phyloP scores from a whole-genome alignment of 2,888 invertebrate species.

The Drosophila affinis region DNA sequence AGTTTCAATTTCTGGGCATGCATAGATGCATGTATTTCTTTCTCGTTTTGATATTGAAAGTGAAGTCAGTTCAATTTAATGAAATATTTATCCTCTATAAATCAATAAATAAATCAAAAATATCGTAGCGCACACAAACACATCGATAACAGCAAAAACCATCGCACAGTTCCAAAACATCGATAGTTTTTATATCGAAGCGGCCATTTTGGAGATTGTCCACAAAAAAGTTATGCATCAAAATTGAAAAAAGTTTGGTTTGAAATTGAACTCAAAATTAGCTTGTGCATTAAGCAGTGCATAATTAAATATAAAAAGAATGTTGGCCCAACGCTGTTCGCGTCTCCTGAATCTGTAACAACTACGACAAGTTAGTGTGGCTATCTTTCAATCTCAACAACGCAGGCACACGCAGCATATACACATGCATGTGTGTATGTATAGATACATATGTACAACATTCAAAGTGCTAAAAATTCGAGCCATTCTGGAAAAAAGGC shows the following conservation, averaged over 20 bases:
- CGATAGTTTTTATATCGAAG: constrained; percentile 49
- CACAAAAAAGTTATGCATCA: constrained; percentile 77
- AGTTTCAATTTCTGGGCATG: too few relatives aligned
- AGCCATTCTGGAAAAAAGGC: constrained; percentile 29
- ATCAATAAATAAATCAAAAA: neutral
- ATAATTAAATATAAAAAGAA: constrained; percentile 55
- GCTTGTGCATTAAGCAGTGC: constrained; percentile 67
- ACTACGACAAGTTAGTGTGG: constrained; percentile 72
- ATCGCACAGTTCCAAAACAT: neutral
- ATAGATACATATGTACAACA: constrained; percentile 59
- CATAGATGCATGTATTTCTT: too few relatives aligned
- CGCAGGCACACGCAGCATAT: constrained; percentile 51
- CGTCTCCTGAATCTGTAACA: constrained; percentile 63
- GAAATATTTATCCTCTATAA: too few relatives aligned
- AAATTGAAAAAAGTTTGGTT: constrained; percentile 32
- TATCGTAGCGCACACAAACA: neutral
- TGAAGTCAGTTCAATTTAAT: too few relatives aligned
- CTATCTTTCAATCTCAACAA: constrained; percentile 46
- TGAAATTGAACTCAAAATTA: constrained; percentile 64
- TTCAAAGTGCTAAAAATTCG: constrained; percentile 61
- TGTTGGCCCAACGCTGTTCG: constrained; percentile 60
- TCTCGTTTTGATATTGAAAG: too few relatives aligned
- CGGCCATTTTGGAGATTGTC: constrained; percentile 79
- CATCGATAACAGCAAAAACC: neutral
- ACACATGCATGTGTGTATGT: constrained; percentile 51